phyloP scores from a whole-genome alignment of 2,113 vertebrate species.

The Laterallus jamaicensis region DNA sequence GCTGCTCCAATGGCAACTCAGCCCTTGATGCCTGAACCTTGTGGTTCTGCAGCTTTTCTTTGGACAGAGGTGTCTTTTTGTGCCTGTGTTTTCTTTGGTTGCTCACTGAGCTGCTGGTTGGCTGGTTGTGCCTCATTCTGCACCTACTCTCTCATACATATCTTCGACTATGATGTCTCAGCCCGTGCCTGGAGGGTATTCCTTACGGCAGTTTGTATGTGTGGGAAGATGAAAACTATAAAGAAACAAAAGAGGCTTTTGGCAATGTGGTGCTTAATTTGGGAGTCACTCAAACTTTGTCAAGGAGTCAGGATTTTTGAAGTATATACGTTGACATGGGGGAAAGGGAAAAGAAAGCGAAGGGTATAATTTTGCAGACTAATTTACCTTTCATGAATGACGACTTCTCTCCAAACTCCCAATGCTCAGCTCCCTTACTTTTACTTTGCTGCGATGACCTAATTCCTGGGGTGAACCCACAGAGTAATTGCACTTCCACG shows the following conservation, averaged over 20 bases:
- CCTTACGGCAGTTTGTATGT: not conserved
- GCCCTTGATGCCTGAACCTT: not conserved
- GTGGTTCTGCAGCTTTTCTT: not conserved
- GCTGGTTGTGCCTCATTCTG: not conserved
- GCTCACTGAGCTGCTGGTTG: not conserved
- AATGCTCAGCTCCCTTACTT: fast-evolving
- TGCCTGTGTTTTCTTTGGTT: not conserved
- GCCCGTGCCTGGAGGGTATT: not conserved
- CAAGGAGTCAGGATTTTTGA: not conserved
- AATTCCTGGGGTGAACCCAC: not conserved
- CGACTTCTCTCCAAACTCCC: not conserved
- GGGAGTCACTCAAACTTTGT: not conserved
- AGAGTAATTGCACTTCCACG: not conserved
- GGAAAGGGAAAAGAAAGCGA: not conserved
- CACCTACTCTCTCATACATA: not conserved
- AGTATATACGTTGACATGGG: not conserved
- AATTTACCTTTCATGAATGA: not conserved
- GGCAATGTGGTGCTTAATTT: not conserved
- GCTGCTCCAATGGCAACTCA: not conserved
- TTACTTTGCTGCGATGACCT: not conserved
- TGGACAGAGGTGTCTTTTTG: not conserved
- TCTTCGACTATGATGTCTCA: not conserved
- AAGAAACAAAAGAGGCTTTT: constrained; percentile 11
- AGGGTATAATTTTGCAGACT: not conserved
- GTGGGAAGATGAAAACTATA: constrained; percentile 3